phyloP scores from a whole-genome alignment of 2,113 vertebrate genomes.

The Phalacrocorax carbo region DNA sequence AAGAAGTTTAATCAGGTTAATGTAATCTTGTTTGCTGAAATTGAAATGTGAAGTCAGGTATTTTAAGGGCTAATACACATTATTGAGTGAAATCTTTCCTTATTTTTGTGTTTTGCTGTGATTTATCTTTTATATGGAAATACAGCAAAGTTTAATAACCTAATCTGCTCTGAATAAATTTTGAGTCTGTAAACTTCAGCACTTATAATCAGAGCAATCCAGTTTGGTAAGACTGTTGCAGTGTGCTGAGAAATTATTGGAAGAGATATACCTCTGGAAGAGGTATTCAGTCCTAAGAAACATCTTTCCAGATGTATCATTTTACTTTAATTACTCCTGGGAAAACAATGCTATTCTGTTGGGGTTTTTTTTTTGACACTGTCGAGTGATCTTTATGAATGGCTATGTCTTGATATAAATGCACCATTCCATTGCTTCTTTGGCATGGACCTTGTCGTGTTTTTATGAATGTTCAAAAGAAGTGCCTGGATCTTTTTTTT shows the following conservation, averaged over 20 bases:
- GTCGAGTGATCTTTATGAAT: not conserved
- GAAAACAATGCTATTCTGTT: not conserved
- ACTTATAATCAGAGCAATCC: not conserved
- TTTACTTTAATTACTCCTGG: not conserved
- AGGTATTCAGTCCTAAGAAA: not conserved
- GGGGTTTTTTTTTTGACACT: not conserved
- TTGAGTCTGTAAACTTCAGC: not conserved
- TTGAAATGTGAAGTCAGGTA: not conserved
- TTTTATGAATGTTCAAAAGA: not conserved
- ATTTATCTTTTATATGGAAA: not conserved
- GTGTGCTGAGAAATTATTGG: not conserved
- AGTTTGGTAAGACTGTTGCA: not conserved
- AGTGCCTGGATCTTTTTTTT: not conserved
- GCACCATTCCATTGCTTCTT: not conserved
- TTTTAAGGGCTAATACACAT: not conserved
- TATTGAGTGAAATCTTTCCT: not conserved
- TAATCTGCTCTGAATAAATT: not conserved
- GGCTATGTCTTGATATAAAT: not conserved
- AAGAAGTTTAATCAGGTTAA: not conserved
- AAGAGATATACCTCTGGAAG: not conserved
- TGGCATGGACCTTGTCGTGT: not conserved
- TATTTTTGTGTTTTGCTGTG: not conserved
- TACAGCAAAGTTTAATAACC: not conserved
- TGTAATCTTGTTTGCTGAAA: not conserved
- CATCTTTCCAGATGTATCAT: not conserved